Evolutionary conservation across 92 coral and sea anemone species (phyloP).

Genomic region (Palythoa grandiflora): DNA sequence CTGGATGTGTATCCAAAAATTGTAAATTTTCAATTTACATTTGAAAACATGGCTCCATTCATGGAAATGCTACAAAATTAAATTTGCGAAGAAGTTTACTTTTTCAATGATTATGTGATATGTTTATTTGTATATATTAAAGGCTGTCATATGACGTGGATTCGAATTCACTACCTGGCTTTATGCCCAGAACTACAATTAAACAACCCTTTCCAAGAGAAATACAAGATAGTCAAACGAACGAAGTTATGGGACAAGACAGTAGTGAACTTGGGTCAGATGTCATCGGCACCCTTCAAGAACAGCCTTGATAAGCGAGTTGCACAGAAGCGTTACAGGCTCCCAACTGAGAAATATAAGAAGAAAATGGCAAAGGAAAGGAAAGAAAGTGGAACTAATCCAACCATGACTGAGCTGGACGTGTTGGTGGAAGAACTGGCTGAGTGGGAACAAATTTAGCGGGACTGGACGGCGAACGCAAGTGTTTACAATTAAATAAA

Average conservation of each 20-base stretch:
- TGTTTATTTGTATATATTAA: slow-evolving; percentile 3
- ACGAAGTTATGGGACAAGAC: slow-evolving; percentile 7
- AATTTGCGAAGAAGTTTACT: too few relatives aligned
- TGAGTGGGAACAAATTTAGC: slow-evolving; percentile 5
- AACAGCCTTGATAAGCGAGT: slow-evolving; percentile 11
- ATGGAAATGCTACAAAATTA: too few relatives aligned
- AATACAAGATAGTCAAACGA: slow-evolving; percentile 9
- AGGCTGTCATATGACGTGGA: slow-evolving; percentile 29
- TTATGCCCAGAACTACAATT: slow-evolving; percentile 19
- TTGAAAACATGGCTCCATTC: too few relatives aligned
- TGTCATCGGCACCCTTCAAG: slow-evolving; percentile 6
- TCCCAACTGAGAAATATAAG: slow-evolving; percentile 10
- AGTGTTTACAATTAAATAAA: too few relatives aligned
- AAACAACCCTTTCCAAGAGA: slow-evolving; percentile 30
- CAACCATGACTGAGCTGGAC: slow-evolving; percentile 36
- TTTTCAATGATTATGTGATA: too few relatives aligned
- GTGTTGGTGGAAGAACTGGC: slow-evolving; percentile 20
- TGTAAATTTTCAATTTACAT: too few relatives aligned
- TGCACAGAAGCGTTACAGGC: slow-evolving; percentile 21
- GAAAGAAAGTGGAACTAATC: slow-evolving; percentile 14
- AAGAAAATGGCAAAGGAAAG: slow-evolving; percentile 30
- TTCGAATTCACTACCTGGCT: slow-evolving; percentile 15
- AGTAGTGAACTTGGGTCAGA: background rate
- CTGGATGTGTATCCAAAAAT: too few relatives aligned
- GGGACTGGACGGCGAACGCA: background rate